These are phyloP conservation scores for Mus caroli DNA, from an alignment of 2,797 vertebrate species.

Conservation along the genomic window DNA sequence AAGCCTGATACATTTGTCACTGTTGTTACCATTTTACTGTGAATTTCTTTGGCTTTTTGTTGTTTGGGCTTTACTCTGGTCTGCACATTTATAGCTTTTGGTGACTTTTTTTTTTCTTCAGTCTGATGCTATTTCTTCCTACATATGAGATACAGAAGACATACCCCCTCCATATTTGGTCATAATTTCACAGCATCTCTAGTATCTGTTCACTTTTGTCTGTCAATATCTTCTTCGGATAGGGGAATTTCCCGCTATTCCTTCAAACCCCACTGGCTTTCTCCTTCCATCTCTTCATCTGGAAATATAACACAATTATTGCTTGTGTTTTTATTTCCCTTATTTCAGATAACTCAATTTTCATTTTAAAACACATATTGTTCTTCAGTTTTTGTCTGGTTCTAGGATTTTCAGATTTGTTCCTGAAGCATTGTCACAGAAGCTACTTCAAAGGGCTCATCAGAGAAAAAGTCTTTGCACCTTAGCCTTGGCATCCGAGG, in stretches of 20 bases:
- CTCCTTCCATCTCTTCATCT: neutral
- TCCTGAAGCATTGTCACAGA: neutral
- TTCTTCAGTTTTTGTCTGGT: neutral
- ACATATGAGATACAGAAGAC: neutral
- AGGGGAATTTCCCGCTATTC: neutral
- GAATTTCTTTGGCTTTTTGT: neutral
- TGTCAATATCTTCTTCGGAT: neutral
- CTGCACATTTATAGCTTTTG: neutral
- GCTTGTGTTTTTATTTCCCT: neutral
- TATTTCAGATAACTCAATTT: neutral
- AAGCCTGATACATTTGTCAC: neutral
- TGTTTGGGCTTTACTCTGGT: neutral
- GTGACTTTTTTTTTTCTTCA: neutral
- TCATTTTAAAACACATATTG: constrained; percentile 1
- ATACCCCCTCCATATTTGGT: neutral
- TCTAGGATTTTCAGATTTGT: neutral
- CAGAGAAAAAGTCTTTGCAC: neutral
- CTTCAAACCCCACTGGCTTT: neutral
- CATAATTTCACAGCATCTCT: neutral
- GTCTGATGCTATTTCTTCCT: neutral
- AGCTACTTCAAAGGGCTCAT: neutral
- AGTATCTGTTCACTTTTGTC: neutral
- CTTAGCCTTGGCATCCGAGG: neutral
- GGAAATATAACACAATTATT: neutral
- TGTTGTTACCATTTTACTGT: neutral